phyloP scores from a whole-genome alignment of 2,888 invertebrate genomes.

The Sphaeridia pumilis region DNA sequence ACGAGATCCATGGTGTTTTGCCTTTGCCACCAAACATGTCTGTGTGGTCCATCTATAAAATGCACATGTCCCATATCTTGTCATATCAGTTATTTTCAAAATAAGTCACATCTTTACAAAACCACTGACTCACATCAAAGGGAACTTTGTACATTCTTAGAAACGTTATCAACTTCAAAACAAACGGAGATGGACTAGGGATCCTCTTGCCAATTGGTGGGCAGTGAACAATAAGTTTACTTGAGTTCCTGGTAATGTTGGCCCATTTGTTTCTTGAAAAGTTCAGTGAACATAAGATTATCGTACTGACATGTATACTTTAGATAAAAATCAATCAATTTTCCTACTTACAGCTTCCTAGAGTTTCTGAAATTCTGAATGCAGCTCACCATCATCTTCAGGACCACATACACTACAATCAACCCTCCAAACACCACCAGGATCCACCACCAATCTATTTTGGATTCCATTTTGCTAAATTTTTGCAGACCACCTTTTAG shows the following conservation, averaged over 20 bases:
- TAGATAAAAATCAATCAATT: neutral
- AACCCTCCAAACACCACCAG: neutral
- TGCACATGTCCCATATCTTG: neutral
- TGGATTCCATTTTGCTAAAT: too few relatives aligned
- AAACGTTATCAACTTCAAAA: slow-evolving; percentile 41
- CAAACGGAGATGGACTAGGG: slow-evolving; percentile 40
- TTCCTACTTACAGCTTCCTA: slow-evolving; percentile 6
- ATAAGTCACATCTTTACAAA: too few relatives aligned
- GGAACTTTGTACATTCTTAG: slow-evolving; percentile 40
- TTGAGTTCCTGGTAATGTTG: neutral
- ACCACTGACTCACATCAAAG: slow-evolving; percentile 40
- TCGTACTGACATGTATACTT: neutral
- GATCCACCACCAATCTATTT: slow-evolving; percentile 12
- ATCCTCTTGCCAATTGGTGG: slow-evolving; percentile 19
- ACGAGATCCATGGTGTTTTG: slow-evolving; percentile 27
- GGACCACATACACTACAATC: neutral
- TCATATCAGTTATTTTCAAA: neutral
- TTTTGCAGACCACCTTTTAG: too few relatives aligned
- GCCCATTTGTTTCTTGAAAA: slow-evolving; percentile 6
- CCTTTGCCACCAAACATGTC: slow-evolving; percentile 26
- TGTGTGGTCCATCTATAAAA: slow-evolving; percentile 10
- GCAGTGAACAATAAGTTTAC: slow-evolving; percentile 1
- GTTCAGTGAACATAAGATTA: neutral
- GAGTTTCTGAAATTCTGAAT: neutral
- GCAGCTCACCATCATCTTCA: neutral